Conservation (phyloP, 2,888 invertebrate genomes). For the Frankliniella fusca region DNA sequence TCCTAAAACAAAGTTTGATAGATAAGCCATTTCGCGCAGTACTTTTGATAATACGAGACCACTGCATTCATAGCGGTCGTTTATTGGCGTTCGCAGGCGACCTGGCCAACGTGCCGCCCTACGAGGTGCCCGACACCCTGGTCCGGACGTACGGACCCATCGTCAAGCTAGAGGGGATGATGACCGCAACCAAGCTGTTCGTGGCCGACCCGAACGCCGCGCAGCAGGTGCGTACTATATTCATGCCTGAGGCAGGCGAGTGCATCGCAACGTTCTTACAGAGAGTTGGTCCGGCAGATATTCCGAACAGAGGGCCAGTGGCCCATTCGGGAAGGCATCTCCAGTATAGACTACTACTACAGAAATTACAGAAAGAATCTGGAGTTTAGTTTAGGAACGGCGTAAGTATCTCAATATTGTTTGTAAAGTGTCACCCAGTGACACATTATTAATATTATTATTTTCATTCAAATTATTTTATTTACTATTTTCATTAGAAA, state of each 20-base stretch:
- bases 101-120: not conserved
- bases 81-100: not conserved
- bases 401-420: not conserved
- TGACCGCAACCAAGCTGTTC: not conserved
- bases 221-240: not conserved
- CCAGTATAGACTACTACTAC: conserved; percentile 3
- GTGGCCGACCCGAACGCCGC: not conserved
- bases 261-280: not conserved
- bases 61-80: not conserved
- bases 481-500: not conserved
- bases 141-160: not conserved
- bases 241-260: no score
- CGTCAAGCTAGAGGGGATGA: not conserved
- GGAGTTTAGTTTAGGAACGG: not conserved
- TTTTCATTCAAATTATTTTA: no score
- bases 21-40: no score
- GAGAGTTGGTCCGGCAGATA: not conserved
- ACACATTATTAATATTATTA: no score
- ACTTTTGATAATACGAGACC: no score
- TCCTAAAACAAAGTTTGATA: no score
- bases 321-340: not conserved
- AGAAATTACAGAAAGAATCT: not conserved
- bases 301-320: not conserved
- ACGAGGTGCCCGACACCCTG: not conserved
- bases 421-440: not conserved